Evolutionary conservation across 2,888 invertebrate species (phyloP), one percentile per base, ranked within the genome.

Genomic region (Polylopha cassiicola): DNA sequence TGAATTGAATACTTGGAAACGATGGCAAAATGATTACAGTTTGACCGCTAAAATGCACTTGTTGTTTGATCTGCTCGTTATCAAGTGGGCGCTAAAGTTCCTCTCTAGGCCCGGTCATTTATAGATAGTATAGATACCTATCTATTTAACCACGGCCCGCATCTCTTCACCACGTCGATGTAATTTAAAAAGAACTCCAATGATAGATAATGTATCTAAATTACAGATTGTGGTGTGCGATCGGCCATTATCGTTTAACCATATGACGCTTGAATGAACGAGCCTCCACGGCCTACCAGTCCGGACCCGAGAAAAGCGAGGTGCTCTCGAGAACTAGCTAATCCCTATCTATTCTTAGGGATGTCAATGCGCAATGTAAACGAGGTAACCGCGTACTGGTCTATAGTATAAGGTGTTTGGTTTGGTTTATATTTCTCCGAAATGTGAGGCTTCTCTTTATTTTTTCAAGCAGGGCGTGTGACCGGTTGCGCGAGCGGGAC

Each of bases 361-460:
- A 37, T 39, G 28, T 46, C 43, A 36, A 41, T 50, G 51, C 44
- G 48, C 36, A 46, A 45, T 36, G 46, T 48, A 50, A 48, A 47
- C 45, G 50, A 48, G 43, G 45, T 44, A 50, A 59, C 63, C 53
- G 58, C 51, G 58, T 76, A 73, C 73, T 73, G 75, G 74, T 61
- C 56, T 58, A 48, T 14, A 57, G 57, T 66, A 58, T 65, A 68
- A 64, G 51, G 52, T 51, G 60, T 79, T 73, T 70, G 64, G 64
- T 69, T 70, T 66, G 64, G 71, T 61, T 75, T 62, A 65, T 59
- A 68, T 79, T 82, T 84, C 81, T 78, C 47, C 79, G 81, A 84
- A 84, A 76, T 72, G 66, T 67, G 66, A 70, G 72, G 68, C 65
- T 73, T 73, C 73, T 65, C 53, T 61, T 65, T 62, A 73, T 78